Evolutionary conservation across 1,140 invertebrate species (phyloP).

Genomic region (Aphelinus atriplicis): DNA sequence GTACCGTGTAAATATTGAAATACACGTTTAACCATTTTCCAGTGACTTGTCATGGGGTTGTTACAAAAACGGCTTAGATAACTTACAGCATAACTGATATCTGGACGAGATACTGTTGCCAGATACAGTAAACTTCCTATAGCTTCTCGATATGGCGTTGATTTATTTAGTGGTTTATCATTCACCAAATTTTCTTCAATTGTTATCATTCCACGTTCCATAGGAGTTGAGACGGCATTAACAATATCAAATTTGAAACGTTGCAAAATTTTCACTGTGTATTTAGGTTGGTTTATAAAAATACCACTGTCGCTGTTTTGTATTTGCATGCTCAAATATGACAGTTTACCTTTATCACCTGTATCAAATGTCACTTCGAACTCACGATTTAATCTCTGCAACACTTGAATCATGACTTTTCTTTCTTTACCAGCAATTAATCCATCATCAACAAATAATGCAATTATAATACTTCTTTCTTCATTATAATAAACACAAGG

Average conservation of each 20-base stretch:
- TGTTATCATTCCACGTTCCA: constrained; percentile 20
- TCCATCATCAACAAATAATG: constrained; percentile 18
- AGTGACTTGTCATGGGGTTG: constrained; percentile 41
- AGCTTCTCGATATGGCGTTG: constrained; percentile 37
- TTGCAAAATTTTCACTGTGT: not conserved
- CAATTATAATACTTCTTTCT: not conserved
- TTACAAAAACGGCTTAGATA: constrained; percentile 50
- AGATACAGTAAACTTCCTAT: constrained; percentile 58
- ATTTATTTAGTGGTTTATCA: constrained; percentile 2
- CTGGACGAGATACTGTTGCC: constrained; percentile 54
- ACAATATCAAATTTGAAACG: not conserved
- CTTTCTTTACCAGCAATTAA: constrained; percentile 5
- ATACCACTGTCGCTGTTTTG: not conserved
- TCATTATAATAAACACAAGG: constrained; percentile 18
- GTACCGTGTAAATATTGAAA: constrained; percentile 58
- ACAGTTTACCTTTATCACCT: not conserved
- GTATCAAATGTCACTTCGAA: not conserved
- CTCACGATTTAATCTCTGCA: not conserved
- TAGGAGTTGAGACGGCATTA: not conserved
- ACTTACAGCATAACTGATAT: not conserved
- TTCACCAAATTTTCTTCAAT: constrained; percentile 10
- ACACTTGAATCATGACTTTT: not conserved
- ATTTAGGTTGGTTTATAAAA: not conserved
- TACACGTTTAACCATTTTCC: constrained; percentile 49
- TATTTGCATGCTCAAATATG: constrained; percentile 1